Base-by-base conservation (phyloP, 2,888 invertebrate genomes). In the Ectemnius cavifrons region DNA sequence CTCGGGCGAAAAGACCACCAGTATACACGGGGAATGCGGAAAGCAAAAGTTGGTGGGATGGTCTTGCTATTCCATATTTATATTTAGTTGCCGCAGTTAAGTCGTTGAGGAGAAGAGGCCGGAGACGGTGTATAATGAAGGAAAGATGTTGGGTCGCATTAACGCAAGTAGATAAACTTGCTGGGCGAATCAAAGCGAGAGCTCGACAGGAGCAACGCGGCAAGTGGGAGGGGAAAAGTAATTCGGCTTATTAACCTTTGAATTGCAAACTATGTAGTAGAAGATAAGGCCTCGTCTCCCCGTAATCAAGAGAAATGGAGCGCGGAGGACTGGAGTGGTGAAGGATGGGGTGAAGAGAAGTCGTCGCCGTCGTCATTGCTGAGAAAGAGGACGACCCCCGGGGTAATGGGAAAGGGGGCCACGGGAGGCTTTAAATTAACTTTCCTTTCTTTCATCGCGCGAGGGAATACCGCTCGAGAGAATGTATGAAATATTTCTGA, bases 401-500 rank as follows among this genome's bases (percentile, higher is more conserved):
- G 47, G 49, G 63, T 18, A 58, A 59, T 14, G 58, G 16, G 14
- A 61, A 64, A 70, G 18, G 63, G 47, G 37, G 57, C 64, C 64
- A 45, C 16, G 57, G 70, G 70, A 63, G 18, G 11, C 63, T 61
- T 61, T 63, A 73, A 64, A 69, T 73, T 72, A 71, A 71, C 70
- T 73, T 71, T 67, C 49, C 37, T 65, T 70, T 62, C 64, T 71
- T 18, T 69, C 45, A 23, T 16, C 27, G 37, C 16, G 16, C 52
- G n/a, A 58, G 47, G 27, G 49, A 61, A 57, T 60, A n/a, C 63
- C n/a, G 57, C 56, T 45, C 63, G 47, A 66, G 61, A 68, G 73
- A 68, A 64, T 67, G 75, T 65, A 76, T 76, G 78, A 78, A 78
- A 78, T 78, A 75, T 78, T 63, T 67, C 73, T 64, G 37, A 37